Evolutionary conservation across 2,888 invertebrate species (phyloP).

Genomic region (Homarus gammarus): DNA sequence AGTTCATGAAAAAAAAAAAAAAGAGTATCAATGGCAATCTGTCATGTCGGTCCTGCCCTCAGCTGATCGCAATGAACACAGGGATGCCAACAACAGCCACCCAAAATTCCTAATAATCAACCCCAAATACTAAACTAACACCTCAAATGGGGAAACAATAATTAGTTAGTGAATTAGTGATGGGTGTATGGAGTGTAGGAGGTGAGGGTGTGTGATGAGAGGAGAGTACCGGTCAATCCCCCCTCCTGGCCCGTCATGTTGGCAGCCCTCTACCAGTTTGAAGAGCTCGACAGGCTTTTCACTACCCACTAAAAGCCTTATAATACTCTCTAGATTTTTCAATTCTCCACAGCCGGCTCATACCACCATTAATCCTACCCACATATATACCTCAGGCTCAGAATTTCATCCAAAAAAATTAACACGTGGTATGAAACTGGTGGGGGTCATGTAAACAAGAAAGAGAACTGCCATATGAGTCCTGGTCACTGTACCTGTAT

Average conservation of each 20-base stretch:
- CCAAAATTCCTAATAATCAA: neutral
- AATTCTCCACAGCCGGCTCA: no score
- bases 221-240: conserved; percentile 31
- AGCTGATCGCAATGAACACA: conserved; percentile 39
- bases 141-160: no score
- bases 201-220: neutral
- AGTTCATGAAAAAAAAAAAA: no score
- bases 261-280: conserved; percentile 36
- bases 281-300: conserved; percentile 39
- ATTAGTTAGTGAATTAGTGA: no score
- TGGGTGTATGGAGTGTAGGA: neutral
- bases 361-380: neutral
- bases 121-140: no score
- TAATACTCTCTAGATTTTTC: neutral
- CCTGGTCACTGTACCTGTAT: conserved; percentile 40
- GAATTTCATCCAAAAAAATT: neutral
- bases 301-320: no score
- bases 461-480: neutral
- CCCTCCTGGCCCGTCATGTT: conserved; percentile 24
- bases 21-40: neutral
- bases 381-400: neutral
- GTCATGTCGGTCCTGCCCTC: conserved; percentile 21
- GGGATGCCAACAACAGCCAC: conserved; percentile 6
- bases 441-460: conserved; percentile 41
- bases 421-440: conserved; percentile 36